These are phyloP conservation scores for Stenoptilia bipunctidactyla DNA, from an alignment of 2,888 invertebrate species.

Conservation along the genomic window DNA sequence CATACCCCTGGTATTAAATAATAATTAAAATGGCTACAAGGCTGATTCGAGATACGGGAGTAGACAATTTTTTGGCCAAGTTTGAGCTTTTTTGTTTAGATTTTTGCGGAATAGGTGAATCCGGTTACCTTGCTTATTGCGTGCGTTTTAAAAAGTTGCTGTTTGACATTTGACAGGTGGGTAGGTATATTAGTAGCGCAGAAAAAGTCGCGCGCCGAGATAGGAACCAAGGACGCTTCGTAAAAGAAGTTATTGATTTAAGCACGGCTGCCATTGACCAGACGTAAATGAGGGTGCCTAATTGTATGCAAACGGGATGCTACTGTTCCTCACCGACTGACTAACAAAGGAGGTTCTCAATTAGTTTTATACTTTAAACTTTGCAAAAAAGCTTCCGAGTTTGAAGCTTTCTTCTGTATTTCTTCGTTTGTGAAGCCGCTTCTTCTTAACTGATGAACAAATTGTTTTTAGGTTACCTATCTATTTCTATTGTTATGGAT, in stretches of 20 bases:
- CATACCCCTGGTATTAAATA: slow-evolving; percentile 68
- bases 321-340: slow-evolving; percentile 3
- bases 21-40: slow-evolving; percentile 72
- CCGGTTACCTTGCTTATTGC: slow-evolving; percentile 22
- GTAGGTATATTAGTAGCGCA: slow-evolving; percentile 62
- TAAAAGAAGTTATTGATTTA: slow-evolving; percentile 72
- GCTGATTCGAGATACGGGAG: slow-evolving; percentile 63
- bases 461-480: too few species aligned
- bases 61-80: slow-evolving; percentile 68
- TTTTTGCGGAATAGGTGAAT: slow-evolving; percentile 56
- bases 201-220: slow-evolving; percentile 64
- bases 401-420: too few species aligned
- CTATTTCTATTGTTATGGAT: too few species aligned
- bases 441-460: too few species aligned
- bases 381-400: too few species aligned
- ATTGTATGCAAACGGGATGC: slow-evolving; percentile 60
- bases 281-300: slow-evolving; percentile 68
- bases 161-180: slow-evolving; percentile 52
- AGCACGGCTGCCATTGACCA: slow-evolving; percentile 69
- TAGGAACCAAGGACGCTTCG: slow-evolving; percentile 67
- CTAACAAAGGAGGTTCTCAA: slow-evolving; percentile 29
- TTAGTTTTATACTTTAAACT: too few species aligned
- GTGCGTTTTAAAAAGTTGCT: slow-evolving; percentile 19
- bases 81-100: slow-evolving; percentile 59
- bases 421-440: too few species aligned